A percentile compares a stretch with the other conserved stretches of the same genome.
These are phyloP conservation scores for Onthophagus taurus DNA, from an alignment of 1,140 invertebrate species.

Conservation along the genomic window DNA sequence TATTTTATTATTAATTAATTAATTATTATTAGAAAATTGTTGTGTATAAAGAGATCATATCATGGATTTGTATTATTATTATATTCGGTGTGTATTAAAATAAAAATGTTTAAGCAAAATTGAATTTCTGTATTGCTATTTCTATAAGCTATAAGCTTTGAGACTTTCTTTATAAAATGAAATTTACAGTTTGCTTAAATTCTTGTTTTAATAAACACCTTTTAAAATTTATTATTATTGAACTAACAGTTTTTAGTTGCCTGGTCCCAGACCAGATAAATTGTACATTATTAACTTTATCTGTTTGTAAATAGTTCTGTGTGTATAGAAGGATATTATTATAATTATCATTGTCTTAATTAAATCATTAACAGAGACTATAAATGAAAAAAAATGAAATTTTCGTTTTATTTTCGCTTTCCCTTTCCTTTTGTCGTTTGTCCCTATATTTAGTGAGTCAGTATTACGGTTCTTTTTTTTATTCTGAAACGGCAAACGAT, in stretches of 20 bases:
- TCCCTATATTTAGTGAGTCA: neutral
- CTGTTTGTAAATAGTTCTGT: slow-evolving; percentile 39
- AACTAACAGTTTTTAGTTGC: slow-evolving; percentile 30
- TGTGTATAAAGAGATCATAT: slow-evolving; percentile 38
- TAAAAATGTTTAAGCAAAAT: too few relatives aligned
- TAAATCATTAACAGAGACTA: slow-evolving; percentile 36
- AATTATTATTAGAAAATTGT: too few relatives aligned
- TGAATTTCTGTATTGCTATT: too few relatives aligned
- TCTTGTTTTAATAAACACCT: too few relatives aligned
- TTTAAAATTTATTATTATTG: slow-evolving; percentile 20
- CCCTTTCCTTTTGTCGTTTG: neutral
- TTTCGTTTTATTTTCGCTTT: neutral
- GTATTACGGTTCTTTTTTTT: neutral
- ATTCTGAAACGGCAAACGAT: neutral
- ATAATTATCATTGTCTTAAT: slow-evolving; percentile 39
- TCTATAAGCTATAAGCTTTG: too few relatives aligned
- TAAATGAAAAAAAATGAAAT: slow-evolving; percentile 8
- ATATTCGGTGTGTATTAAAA: too few relatives aligned
- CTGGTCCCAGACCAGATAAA: slow-evolving; percentile 27
- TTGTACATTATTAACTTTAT: slow-evolving; percentile 36
- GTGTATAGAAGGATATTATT: slow-evolving; percentile 39
- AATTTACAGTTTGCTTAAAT: too few relatives aligned
- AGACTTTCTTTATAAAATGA: too few relatives aligned
- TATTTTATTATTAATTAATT: slow-evolving; percentile 23
- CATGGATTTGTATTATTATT: slow-evolving; percentile 33